Evolutionary conservation across 1,140 invertebrate genomes (phyloP).

Genomic region (Drosophila athabasca): DNA sequence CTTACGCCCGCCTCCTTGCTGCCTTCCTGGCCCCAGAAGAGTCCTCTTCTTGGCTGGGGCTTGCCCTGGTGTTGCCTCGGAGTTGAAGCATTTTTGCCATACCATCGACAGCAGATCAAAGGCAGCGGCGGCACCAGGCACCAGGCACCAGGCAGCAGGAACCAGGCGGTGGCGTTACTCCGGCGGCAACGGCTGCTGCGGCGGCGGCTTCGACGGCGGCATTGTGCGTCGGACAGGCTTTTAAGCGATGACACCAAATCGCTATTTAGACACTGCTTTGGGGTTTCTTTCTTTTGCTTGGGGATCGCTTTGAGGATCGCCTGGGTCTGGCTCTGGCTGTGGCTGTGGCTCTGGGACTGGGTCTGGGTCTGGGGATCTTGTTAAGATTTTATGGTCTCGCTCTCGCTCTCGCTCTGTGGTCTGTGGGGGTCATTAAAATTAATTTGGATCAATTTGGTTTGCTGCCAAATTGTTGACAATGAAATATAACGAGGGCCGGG

Average conservation of each 20-base stretch:
- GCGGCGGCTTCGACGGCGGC: constrained; percentile 25
- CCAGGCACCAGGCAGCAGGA: too few relatives aligned
- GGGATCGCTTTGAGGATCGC: not conserved
- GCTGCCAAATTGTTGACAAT: constrained; percentile 84
- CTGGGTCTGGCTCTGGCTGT: not conserved
- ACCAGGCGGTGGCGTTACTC: constrained; percentile 73
- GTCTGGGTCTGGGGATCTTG: constrained; percentile 32
- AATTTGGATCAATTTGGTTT: constrained; percentile 83
- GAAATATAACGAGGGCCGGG: constrained; percentile 72
- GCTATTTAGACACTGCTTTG: constrained; percentile 80
- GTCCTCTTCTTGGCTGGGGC: constrained; percentile 19
- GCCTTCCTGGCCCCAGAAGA: not conserved
- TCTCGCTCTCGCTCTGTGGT: constrained; percentile 53
- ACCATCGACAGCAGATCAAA: constrained; percentile 70
- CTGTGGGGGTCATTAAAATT: constrained; percentile 82
- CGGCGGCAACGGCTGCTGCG: not conserved
- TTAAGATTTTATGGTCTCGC: constrained; percentile 68
- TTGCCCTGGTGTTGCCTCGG: not conserved
- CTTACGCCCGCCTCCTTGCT: constrained; percentile 34
- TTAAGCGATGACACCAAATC: constrained; percentile 83
- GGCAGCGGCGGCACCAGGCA: constrained; percentile 51
- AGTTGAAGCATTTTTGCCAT: constrained; percentile 65
- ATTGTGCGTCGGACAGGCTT: constrained; percentile 80
- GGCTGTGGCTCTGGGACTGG: not conserved
- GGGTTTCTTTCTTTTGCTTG: constrained; percentile 1